These are phyloP conservation scores for Spondyliosoma cantharus DNA, from an alignment of 2,797 vertebrate species.

Conservation along the genomic window DNA sequence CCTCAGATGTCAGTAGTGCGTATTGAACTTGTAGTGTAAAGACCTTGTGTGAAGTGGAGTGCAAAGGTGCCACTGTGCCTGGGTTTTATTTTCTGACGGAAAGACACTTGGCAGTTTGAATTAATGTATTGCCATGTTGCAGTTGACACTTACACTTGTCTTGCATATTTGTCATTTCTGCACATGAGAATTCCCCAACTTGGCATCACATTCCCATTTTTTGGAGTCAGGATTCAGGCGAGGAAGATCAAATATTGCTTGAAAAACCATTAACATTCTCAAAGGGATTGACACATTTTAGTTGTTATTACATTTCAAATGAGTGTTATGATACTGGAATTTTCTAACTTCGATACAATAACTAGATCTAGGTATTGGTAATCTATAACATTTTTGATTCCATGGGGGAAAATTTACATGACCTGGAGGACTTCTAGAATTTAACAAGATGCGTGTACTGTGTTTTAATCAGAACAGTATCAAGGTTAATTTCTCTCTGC, in stretches of 20 bases:
- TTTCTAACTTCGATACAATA: too few relatives aligned
- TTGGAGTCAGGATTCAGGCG: neutral
- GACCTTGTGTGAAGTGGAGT: conserved; percentile 33
- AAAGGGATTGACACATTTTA: too few relatives aligned
- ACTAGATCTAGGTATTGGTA: too few relatives aligned
- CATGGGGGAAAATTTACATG: too few relatives aligned
- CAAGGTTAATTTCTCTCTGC: too few relatives aligned
- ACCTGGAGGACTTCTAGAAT: too few relatives aligned
- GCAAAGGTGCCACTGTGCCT: conserved; percentile 7
- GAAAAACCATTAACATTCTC: too few relatives aligned
- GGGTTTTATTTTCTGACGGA: conserved; percentile 1
- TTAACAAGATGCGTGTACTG: too few relatives aligned
- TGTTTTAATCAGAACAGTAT: too few relatives aligned
- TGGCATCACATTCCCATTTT: neutral
- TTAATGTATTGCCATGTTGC: neutral
- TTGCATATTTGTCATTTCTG: conserved; percentile 14
- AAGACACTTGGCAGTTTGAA: neutral
- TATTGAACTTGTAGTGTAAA: conserved; percentile 34
- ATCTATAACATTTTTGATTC: too few relatives aligned
- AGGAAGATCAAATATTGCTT: neutral
- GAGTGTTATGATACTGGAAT: too few relatives aligned
- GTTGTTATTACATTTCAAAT: too few relatives aligned
- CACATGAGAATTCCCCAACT: neutral
- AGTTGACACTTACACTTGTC: neutral
- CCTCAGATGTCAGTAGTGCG: conserved; percentile 22